phyloP scores from a whole-genome alignment of 2,113 vertebrate genomes.

The Rhipidura dahli region DNA sequence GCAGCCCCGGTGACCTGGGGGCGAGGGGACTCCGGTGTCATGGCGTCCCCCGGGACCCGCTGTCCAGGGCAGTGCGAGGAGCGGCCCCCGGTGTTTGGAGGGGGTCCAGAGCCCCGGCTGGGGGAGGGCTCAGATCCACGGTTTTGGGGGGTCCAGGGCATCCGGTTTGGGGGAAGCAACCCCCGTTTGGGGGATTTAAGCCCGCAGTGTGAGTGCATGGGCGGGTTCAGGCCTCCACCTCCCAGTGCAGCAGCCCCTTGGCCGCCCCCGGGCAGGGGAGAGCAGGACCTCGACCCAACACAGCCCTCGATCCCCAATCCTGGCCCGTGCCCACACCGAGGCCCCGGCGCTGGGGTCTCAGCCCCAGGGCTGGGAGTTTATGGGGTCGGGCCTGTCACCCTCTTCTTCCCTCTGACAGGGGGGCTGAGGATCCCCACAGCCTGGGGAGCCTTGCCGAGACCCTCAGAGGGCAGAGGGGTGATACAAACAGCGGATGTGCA shows the following conservation, averaged over 20 bases:
- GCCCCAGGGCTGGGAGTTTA: neutral
- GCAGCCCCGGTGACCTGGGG: neutral
- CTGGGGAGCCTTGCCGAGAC: neutral
- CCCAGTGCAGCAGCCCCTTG: neutral
- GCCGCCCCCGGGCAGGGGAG: too few species aligned
- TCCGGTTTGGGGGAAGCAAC: neutral
- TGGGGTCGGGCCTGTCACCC: too few species aligned
- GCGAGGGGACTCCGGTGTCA: neutral
- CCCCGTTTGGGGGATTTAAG: neutral
- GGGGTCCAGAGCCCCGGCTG: neutral
- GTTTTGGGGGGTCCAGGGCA: too few species aligned
- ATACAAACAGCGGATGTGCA: too few species aligned
- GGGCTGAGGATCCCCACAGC: neutral
- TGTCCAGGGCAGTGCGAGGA: neutral
- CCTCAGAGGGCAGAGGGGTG: neutral
- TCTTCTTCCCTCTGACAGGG: too few species aligned
- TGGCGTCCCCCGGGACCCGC: neutral
- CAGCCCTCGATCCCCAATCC: accelerated
- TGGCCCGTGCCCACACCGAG: neutral
- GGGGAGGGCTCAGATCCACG: neutral
- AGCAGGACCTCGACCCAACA: neutral
- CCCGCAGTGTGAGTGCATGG: too few species aligned
- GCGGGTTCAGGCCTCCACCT: neutral
- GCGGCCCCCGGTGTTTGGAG: neutral
- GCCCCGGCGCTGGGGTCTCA: accelerated